Percentiles rank a stretch among this genome's conserved stretches.
phyloP scores from a whole-genome alignment of 2,888 invertebrate genomes.

The Agriopis marginaria region DNA sequence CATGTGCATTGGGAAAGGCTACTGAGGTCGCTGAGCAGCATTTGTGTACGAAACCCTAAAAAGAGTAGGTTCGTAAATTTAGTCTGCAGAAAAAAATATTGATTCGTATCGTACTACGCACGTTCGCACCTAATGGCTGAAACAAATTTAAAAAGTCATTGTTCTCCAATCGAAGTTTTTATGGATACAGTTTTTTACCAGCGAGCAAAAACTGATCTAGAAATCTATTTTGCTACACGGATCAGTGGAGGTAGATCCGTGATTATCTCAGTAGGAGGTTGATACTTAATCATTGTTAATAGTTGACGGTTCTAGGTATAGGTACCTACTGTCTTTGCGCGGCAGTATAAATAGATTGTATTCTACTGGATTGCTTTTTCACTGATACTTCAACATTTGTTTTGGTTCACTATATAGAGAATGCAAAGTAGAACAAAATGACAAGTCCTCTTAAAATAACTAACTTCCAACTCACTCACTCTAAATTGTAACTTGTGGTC shows the following conservation, averaged over 20 bases:
- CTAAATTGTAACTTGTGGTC: too few relatives aligned
- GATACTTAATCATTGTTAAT: constrained; percentile 1
- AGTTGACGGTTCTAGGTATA: background rate
- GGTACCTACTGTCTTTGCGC: background rate
- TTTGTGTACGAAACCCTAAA: too few relatives aligned
- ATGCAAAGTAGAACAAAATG: too few relatives aligned
- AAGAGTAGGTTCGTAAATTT: too few relatives aligned
- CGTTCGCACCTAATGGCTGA: background rate
- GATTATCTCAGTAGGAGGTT: constrained; percentile 12
- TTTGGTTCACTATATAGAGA: too few relatives aligned
- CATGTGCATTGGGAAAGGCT: too few relatives aligned
- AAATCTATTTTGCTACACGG: constrained; percentile 16
- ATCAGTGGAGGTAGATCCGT: constrained; percentile 11
- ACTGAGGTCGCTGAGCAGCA: too few relatives aligned
- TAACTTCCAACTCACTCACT: too few relatives aligned
- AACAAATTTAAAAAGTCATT: constrained; percentile 14
- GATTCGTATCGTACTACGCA: background rate
- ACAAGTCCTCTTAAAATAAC: too few relatives aligned
- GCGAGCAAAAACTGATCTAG: constrained; percentile 21
- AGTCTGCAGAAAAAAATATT: background rate
- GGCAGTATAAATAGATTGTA: too few relatives aligned
- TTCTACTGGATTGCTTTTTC: too few relatives aligned
- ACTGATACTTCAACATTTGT: too few relatives aligned
- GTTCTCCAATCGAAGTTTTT: constrained; percentile 19
- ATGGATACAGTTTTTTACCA: constrained; percentile 8